Base-by-base conservation (phyloP, 2,888 invertebrate genomes). In the Erannis defoliaria region DNA sequence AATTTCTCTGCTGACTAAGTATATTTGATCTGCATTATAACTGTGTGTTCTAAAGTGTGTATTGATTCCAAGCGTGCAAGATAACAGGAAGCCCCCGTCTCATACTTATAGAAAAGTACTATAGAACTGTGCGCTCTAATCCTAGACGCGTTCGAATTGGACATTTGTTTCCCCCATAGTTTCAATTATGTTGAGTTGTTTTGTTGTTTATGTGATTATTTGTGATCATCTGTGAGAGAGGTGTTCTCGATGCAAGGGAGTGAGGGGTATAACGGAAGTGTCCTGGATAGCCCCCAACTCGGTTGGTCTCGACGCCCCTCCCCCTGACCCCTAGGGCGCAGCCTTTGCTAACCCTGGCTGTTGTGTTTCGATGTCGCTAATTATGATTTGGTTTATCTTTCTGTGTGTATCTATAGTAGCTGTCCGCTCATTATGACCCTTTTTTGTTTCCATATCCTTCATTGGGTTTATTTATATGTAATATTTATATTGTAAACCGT, bases 181-280 rank as follows among this genome's bases (percentile, higher is more conserved):
- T 85, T 85, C 78, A 76, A 82, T 90, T 89, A 82, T 85, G 82
- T 91, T 90, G 75, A 86, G 85, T 91, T 90, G 76, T 88, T 86
- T 77, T 84, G 84, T 92, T 89, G 84, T 82, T 89, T 89, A 59
- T 86, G 81, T 88, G 84, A 88, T 89, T 87, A 89, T 89, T 90
- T 93, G 87, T 90, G 85, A 89, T 89, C 87, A 90, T 90, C 85
- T 91, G 92, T 92, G 92, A 92, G 92, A 91, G 92, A 92, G 92
- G 92, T 93, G 92, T 93, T 91, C 92, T 92, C 92, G 92, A 91
- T 92, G 88, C 89, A 90, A 90, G 92, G 90, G 92, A 92, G 92
- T 90, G 91, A 89, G 92, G 92, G 92, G 92, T 91, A 90, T 89
- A 89, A 91, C 90, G 89, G 89, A 89, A 88, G 90, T 91, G 90